phyloP scores from a whole-genome alignment of 2,797 vertebrate species.

The Catamblyrhynchus diadema region DNA sequence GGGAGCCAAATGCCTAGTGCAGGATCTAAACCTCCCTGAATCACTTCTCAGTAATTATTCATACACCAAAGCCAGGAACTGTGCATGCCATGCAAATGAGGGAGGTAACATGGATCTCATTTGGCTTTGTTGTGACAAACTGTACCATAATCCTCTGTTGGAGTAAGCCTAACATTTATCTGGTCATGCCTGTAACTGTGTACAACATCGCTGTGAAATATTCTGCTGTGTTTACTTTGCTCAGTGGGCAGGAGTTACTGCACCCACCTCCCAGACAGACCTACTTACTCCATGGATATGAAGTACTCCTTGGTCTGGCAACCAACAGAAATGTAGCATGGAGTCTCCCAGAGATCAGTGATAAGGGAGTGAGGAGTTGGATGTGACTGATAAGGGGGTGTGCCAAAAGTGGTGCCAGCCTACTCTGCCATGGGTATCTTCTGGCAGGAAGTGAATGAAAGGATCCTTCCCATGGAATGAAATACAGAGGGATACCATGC shows the following conservation, averaged over 20 bases:
- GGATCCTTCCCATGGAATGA: neutral
- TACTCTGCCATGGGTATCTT: neutral
- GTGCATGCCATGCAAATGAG: fast-evolving
- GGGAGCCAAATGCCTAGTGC: neutral
- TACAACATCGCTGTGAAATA: neutral
- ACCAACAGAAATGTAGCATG: neutral
- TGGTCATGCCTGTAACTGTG: neutral
- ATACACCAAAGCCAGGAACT: neutral
- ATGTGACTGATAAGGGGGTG: fast-evolving
- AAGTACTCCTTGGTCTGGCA: neutral
- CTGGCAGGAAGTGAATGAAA: neutral
- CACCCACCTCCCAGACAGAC: neutral
- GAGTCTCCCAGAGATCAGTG: neutral
- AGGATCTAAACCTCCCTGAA: neutral
- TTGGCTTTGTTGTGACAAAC: neutral
- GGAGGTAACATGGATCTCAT: neutral
- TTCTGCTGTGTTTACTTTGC: neutral
- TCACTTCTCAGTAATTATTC: neutral
- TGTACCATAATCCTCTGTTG: neutral
- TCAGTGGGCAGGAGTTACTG: neutral
- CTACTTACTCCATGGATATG: neutral
- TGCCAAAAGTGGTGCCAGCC: neutral
- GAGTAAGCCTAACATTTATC: neutral
- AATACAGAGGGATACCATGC: neutral
- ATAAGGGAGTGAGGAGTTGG: neutral